phyloP scores from a whole-genome alignment of 2,113 vertebrate genomes.

The Prionailurus viverrinus region DNA sequence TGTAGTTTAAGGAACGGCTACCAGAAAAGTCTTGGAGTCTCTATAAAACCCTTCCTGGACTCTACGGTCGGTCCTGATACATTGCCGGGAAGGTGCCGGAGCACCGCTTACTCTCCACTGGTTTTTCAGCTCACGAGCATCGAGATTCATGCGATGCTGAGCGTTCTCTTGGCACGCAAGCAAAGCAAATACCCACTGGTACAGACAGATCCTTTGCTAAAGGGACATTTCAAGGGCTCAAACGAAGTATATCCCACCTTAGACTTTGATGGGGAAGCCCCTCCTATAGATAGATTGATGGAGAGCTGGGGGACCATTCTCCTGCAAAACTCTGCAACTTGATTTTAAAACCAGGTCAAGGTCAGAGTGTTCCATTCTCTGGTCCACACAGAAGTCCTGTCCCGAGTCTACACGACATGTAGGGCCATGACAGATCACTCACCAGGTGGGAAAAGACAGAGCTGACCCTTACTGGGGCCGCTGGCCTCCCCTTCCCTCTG shows the following conservation, averaged over 20 bases:
- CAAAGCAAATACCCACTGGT: not conserved
- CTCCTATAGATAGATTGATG: too few species aligned
- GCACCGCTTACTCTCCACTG: fast-evolving
- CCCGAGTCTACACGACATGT: not conserved
- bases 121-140: not conserved
- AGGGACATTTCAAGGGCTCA: not conserved
- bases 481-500: not conserved
- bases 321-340: not conserved
- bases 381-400: not conserved
- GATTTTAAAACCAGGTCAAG: not conserved
- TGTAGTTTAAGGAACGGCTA: not conserved
- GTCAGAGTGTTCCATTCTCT: not conserved
- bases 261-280: not conserved
- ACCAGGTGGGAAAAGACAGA: not conserved
- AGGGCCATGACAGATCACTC: not conserved
- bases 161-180: not conserved
- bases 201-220: not conserved
- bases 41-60: not conserved
- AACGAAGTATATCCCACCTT: not conserved
- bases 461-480: fast-evolving
- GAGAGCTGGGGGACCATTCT: not conserved
- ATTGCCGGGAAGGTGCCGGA: fast-evolving
- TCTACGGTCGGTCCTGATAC: fast-evolving
- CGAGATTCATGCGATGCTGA: not conserved
- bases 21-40: not conserved